These are phyloP conservation scores for Alentia gelatinosa DNA, from an alignment of 2,888 invertebrate genomes.

Conservation along the genomic window DNA sequence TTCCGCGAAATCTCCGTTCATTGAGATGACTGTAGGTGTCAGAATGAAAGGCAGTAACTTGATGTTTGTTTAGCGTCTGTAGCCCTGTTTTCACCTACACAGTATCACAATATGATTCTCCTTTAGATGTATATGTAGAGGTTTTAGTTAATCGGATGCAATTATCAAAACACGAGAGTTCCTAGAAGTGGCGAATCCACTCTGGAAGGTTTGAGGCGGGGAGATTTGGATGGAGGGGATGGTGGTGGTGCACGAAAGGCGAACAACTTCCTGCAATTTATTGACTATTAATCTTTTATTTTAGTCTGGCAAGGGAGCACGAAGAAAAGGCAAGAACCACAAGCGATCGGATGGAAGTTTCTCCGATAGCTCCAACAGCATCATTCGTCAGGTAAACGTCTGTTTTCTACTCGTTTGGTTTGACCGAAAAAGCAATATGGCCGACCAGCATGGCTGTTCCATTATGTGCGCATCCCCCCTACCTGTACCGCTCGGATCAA, in stretches of 20 bases:
- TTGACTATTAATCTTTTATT: slow-evolving; percentile 47
- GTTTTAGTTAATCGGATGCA: neutral
- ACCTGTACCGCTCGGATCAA: neutral
- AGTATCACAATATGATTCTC: neutral
- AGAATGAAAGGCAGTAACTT: neutral
- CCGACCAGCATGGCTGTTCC: slow-evolving; percentile 45
- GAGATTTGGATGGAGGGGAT: neutral
- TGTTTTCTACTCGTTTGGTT: neutral
- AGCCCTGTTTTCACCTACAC: neutral
- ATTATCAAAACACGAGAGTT: neutral
- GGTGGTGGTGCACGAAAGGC: neutral
- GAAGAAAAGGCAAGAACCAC: slow-evolving; percentile 67
- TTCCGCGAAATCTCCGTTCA: neutral
- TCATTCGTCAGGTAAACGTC: slow-evolving; percentile 74
- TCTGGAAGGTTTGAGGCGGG: neutral
- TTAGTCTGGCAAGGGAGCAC: slow-evolving; percentile 71
- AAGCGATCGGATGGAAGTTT: slow-evolving; percentile 78
- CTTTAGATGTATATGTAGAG: neutral
- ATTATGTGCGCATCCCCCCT: slow-evolving; percentile 42
- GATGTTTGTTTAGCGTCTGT: neutral
- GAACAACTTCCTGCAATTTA: neutral
- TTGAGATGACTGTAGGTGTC: neutral
- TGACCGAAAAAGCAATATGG: slow-evolving; percentile 50
- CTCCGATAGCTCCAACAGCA: slow-evolving; percentile 79
- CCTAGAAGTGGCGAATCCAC: neutral